Conservation (phyloP, 2,797 vertebrate genomes). For the Sebastolobus alascanus region DNA sequence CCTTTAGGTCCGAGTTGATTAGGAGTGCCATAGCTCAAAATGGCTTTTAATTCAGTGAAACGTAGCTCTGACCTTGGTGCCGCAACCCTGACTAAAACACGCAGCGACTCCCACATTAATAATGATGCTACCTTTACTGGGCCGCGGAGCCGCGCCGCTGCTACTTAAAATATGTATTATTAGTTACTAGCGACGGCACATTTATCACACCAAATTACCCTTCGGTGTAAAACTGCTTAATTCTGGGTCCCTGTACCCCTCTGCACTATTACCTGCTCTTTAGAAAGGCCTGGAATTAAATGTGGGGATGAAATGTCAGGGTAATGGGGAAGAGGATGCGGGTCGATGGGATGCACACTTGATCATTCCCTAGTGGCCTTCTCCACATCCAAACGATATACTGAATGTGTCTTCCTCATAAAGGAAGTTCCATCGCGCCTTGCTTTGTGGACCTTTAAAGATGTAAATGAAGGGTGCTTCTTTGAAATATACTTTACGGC, state of each 20-base stretch:
- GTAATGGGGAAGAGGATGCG: constrained; percentile 93
- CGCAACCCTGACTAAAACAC: constrained; percentile 98
- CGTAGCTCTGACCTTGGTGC: constrained; percentile 97
- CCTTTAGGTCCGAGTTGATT: constrained; percentile 99
- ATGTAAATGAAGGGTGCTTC: constrained; percentile 68
- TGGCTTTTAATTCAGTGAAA: constrained; percentile 99
- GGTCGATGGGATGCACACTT: constrained; percentile 89
- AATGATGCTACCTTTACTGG: constrained; percentile 95
- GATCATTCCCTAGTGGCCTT: constrained; percentile 88
- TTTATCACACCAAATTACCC: constrained; percentile 99
- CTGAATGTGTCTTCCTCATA: constrained; percentile 81
- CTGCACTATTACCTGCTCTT: constrained; percentile 99
- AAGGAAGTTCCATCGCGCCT: constrained; percentile 65
- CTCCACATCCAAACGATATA: constrained; percentile 75
- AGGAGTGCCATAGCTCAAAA: constrained; percentile 99
- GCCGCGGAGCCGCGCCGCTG: constrained; percentile 83
- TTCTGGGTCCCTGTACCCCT: constrained; percentile 96
- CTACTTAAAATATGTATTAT: constrained; percentile 99
- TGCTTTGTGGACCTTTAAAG: constrained; percentile 75
- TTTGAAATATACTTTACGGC: constrained; percentile 62
- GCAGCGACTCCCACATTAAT: constrained; percentile 98
- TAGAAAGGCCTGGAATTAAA: constrained; percentile 98
- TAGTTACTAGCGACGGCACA: constrained; percentile 96
- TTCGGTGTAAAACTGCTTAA: constrained; percentile 99
- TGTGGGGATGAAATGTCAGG: constrained; percentile 91